phyloP scores from a whole-genome alignment of 2,797 vertebrate genomes.

The Xenentodon cancila region DNA sequence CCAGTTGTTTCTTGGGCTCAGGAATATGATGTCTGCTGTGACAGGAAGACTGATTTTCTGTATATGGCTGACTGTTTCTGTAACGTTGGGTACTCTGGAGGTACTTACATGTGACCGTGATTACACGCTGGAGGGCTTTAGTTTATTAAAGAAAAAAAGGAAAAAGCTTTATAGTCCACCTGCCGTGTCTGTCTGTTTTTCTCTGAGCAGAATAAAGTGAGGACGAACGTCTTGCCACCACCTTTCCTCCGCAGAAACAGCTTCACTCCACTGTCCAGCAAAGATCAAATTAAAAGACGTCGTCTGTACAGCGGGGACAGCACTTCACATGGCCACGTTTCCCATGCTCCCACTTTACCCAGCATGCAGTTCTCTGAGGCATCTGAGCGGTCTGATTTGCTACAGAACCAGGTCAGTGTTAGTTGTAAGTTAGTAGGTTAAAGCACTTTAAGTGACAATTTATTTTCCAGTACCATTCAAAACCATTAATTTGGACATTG shows the following conservation, averaged over 20 bases:
- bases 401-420: conserved; percentile 80
- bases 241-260: conserved; percentile 90
- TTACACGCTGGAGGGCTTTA: not conserved
- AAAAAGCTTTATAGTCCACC: not conserved
- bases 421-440: not conserved
- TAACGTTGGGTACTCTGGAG: not conserved
- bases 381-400: conserved; percentile 78
- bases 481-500: too few relatives aligned
- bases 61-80: conserved; percentile 23
- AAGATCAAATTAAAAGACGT: conserved; percentile 87
- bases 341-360: conserved; percentile 76
- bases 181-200: conserved; percentile 22
- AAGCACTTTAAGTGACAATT: too few relatives aligned
- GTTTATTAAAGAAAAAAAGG: not conserved
- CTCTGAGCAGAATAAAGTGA: conserved; percentile 74
- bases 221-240: conserved; percentile 68
- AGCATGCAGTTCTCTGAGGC: conserved; percentile 77
- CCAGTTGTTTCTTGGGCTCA: too few relatives aligned
- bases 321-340: conserved; percentile 70
- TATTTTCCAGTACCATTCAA: too few relatives aligned
- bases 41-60: conserved; percentile 21
- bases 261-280: conserved; percentile 92
- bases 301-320: conserved; percentile 91
- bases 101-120: not conserved
- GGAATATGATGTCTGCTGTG: conserved; percentile 25